Percentiles rank a stretch among this genome's conserved stretches.
phyloP scores from a whole-genome alignment of 2,113 vertebrate species.

The Trematomus loennbergii region DNA sequence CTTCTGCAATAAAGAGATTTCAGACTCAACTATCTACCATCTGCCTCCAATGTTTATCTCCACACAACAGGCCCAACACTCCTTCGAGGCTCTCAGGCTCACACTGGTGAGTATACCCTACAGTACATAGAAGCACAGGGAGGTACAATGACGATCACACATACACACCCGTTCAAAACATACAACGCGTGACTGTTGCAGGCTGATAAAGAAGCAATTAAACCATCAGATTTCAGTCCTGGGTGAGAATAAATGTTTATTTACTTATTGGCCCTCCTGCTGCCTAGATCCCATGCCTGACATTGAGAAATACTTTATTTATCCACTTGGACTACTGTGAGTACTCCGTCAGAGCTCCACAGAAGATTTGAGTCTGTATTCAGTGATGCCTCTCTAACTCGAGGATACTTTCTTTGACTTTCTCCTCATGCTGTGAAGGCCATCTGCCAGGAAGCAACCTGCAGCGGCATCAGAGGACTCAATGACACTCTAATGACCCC shows the following conservation, averaged over 20 bases:
- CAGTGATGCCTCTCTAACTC: conserved; percentile 1
- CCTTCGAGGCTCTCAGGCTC: conserved; percentile 50
- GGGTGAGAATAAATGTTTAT: conserved; percentile 35
- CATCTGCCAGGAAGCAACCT: conserved; percentile 36
- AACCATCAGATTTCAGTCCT: conserved; percentile 38
- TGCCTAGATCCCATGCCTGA: conserved; percentile 31
- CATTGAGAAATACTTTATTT: conserved; percentile 45
- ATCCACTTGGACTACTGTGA: background rate
- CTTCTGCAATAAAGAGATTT: conserved; percentile 53
- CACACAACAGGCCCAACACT: conserved; percentile 42
- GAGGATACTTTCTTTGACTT: conserved; percentile 23
- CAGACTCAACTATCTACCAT: conserved; percentile 55
- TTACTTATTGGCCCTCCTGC: conserved; percentile 21
- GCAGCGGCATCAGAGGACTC: conserved; percentile 9
- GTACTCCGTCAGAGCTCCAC: background rate
- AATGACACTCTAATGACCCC: conserved; percentile 15
- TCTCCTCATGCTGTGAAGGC: conserved; percentile 2
- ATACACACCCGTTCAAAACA: conserved; percentile 12
- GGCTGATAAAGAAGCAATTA: conserved; percentile 60
- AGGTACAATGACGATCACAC: conserved; percentile 37
- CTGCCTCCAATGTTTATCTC: conserved; percentile 52
- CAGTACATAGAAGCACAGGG: conserved; percentile 21
- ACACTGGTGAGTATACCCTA: conserved; percentile 28
- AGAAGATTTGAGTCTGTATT: conserved; percentile 7
- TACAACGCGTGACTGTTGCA: conserved; percentile 31